These are phyloP conservation scores for Ectemnius lituratus DNA, from an alignment of 2,888 invertebrate genomes.

Conservation along the genomic window DNA sequence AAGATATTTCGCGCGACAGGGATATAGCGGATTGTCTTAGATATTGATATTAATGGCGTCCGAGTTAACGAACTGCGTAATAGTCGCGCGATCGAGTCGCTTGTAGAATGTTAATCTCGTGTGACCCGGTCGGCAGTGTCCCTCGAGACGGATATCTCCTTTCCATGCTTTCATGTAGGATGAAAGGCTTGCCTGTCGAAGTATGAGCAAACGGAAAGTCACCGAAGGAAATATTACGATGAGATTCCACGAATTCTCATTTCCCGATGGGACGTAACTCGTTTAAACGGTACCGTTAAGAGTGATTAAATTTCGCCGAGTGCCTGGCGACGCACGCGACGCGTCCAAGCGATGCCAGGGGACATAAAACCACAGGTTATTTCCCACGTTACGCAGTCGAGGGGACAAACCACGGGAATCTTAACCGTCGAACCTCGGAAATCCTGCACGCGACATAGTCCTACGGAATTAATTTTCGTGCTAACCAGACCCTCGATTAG, in stretches of 20 bases:
- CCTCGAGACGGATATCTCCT: constrained; percentile 26
- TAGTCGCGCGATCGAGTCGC: constrained; percentile 49
- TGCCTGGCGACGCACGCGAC: background rate
- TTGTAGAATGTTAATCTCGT: constrained; percentile 50
- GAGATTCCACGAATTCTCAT: constrained; percentile 22
- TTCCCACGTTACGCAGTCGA: constrained; percentile 1
- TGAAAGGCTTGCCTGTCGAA: constrained; percentile 15
- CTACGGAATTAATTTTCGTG: background rate
- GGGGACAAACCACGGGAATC: too few relatives aligned
- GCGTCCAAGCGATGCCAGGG: background rate
- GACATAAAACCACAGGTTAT: background rate
- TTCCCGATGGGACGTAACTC: constrained; percentile 2
- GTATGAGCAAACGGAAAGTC: constrained; percentile 28
- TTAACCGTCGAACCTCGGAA: too few relatives aligned
- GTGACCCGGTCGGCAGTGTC: constrained; percentile 19
- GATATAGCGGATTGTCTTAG: constrained; percentile 36
- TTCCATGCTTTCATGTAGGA: constrained; percentile 36
- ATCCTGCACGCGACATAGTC: background rate
- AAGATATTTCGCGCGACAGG: constrained; percentile 43
- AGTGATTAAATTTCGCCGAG: background rate
- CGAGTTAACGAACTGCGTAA: constrained; percentile 60
- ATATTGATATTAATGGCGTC: constrained; percentile 56
- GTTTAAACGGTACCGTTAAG: constrained; percentile 4
- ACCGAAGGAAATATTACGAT: constrained; percentile 22
- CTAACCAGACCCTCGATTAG: background rate